These are phyloP conservation scores for Drosophila melanica DNA, from an alignment of 1,140 invertebrate species.

Conservation along the genomic window DNA sequence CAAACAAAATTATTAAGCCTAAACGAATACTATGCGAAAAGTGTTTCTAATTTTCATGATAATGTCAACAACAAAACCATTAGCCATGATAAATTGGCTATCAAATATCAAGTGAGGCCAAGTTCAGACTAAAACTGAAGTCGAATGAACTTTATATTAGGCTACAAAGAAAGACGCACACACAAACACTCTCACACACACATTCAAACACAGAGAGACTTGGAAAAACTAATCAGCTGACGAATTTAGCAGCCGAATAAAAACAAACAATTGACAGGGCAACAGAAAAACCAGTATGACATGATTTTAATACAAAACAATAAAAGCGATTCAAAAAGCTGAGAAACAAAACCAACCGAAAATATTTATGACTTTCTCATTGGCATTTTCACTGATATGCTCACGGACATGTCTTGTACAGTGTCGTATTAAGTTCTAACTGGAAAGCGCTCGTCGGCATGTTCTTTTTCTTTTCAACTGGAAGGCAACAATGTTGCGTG, in stretches of 20 bases:
- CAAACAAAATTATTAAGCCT: constrained; percentile 17
- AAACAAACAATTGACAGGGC: neutral
- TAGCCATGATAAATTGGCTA: constrained; percentile 42
- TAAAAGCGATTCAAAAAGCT: constrained; percentile 27
- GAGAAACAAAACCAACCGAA: constrained; percentile 15
- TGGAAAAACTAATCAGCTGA: constrained; percentile 10
- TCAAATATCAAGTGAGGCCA: constrained; percentile 7
- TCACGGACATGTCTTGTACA: neutral
- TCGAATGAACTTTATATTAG: constrained; percentile 23
- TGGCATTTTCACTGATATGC: neutral
- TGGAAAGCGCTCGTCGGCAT: no score
- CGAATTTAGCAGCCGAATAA: constrained; percentile 6
- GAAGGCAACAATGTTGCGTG: constrained; percentile 8
- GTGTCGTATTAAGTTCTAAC: neutral
- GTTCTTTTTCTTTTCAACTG: neutral
- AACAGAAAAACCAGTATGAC: constrained; percentile 20
- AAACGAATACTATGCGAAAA: constrained; percentile 25
- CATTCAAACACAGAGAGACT: constrained; percentile 1
- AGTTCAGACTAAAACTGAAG: constrained; percentile 24
- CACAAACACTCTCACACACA: constrained; percentile 16
- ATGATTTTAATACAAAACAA: constrained; percentile 37
- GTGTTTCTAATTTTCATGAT: constrained; percentile 75
- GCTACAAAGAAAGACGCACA: constrained; percentile 8
- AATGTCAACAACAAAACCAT: constrained; percentile 40
- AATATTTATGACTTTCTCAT: constrained; percentile 6